Base-by-base conservation (phyloP, 1,140 invertebrate genomes). In the Nasonia vitripennis region DNA sequence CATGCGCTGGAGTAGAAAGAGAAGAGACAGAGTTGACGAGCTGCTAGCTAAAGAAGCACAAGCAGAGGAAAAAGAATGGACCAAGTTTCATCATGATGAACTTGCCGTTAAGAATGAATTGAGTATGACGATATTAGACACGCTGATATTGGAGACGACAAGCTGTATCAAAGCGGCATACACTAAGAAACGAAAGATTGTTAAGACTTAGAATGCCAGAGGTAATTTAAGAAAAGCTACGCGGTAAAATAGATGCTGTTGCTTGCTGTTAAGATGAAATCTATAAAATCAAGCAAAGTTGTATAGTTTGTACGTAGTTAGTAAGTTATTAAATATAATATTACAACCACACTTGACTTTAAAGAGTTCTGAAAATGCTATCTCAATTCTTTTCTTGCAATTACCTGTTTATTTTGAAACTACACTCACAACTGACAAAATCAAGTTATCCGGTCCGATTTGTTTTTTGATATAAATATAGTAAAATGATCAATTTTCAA, bases 1-100 rank as follows among this genome's bases (percentile, higher is more conserved):
- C 37, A 95, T 96, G 89, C 94, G 95, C 88, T 96, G 95, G 94
- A 95, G 95, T 81, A 92, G 95, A 14, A 96, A 96, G 90, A 95
- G 96, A 88, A 92, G 96, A 55, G 96, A 97, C 88, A 94, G 95
- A 84, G 96, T 97, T 0, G 96, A 97, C 90, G 95, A 96, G 87
- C 91, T 97, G 71, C 90, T 97, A 51, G 95, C 96, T 2, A 91
- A 95, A 70, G 96, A 97, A 90, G 94, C 95, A 23, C 95, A 95
- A 84, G 95, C 95, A 45, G 96, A 96, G 88, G 96, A 97, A 90
- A 92, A 94, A 7, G 94, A 95, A 77, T 97, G 96, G 96, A 95
- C 95, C 0, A 95, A 96, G 88, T 97, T 96, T 89, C 95, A 96
- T 89, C 93, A 95, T 31, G 96, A 96, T 89, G 96, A 96, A 89